A percentile compares a stretch with the other conserved stretches of the same genome.
Evolutionary conservation across 2,888 invertebrate genomes (phyloP).

Genomic region (Tinea pellionella): DNA sequence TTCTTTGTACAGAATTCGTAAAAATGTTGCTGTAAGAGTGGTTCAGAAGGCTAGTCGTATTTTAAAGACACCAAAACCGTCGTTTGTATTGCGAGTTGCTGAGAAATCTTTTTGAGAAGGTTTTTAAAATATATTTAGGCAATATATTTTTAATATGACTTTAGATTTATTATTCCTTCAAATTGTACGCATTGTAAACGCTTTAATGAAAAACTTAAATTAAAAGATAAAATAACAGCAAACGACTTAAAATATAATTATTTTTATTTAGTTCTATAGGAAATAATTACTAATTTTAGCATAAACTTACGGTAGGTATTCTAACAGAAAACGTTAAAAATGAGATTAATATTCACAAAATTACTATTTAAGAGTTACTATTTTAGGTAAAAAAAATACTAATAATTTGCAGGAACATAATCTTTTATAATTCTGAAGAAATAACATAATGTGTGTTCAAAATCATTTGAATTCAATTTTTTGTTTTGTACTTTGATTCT

Average conservation of each 20-base stretch:
- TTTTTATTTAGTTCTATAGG: not conserved
- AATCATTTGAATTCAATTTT: too few relatives aligned
- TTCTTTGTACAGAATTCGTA: constrained; percentile 66
- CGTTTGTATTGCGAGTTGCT: not conserved
- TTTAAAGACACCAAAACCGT: constrained; percentile 23
- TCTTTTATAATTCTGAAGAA: not conserved
- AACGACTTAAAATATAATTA: not conserved
- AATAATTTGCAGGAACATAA: not conserved
- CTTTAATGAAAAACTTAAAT: not conserved
- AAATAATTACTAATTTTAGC: not conserved
- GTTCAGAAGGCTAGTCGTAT: constrained; percentile 37
- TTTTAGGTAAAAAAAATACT: too few relatives aligned
- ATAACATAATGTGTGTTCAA: too few relatives aligned
- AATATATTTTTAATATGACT: not conserved
- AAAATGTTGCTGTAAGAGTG: constrained; percentile 64
- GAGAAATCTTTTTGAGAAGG: not conserved
- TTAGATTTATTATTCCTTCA: not conserved
- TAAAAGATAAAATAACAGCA: not conserved
- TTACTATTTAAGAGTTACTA: not conserved
- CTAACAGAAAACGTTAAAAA: not conserved
- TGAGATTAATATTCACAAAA: not conserved
- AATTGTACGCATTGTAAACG: not conserved
- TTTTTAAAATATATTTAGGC: not conserved
- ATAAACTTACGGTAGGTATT: not conserved
- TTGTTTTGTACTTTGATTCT: too few relatives aligned